Conservation (phyloP, 1,140 invertebrate genomes). For the Battus philenor region DNA sequence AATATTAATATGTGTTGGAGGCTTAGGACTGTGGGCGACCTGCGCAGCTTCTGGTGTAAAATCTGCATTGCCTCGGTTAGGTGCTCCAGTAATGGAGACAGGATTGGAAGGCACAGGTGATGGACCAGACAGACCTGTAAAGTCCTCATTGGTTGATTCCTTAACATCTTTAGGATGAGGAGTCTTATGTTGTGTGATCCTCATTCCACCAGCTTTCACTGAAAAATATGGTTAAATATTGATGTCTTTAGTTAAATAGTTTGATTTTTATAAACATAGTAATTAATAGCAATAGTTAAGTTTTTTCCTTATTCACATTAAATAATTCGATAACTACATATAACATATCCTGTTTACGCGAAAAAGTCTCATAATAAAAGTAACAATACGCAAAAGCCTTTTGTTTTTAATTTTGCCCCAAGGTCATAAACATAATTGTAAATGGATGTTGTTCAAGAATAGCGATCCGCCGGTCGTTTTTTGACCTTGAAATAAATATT, state of each 20-base stretch:
- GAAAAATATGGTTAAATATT: no score
- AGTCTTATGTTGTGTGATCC: constrained; percentile 91
- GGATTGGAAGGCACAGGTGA: constrained; percentile 82
- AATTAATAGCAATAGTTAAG: background rate
- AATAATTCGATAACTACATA: background rate
- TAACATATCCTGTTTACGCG: background rate
- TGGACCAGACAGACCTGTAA: constrained; percentile 66
- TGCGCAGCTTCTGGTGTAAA: constrained; percentile 93
- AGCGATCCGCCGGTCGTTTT: background rate
- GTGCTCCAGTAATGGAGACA: constrained; percentile 86
- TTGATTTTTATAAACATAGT: background rate
- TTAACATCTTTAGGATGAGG: constrained; percentile 80
- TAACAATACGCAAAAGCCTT: background rate
- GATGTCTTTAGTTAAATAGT: constrained; percentile 10
- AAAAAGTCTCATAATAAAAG: background rate
- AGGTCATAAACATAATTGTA: no score
- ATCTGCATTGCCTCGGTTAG: constrained; percentile 88
- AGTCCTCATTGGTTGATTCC: constrained; percentile 67
- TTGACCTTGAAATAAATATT: constrained; percentile 41
- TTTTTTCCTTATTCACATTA: background rate
- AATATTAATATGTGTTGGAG: constrained; percentile 78
- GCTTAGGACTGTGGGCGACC: constrained; percentile 85
- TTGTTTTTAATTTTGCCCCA: no score
- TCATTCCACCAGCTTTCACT: constrained; percentile 95
- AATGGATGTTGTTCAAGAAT: no score